Conservation (phyloP, 2,888 invertebrate species). For the Leptogaster cylindrica region DNA sequence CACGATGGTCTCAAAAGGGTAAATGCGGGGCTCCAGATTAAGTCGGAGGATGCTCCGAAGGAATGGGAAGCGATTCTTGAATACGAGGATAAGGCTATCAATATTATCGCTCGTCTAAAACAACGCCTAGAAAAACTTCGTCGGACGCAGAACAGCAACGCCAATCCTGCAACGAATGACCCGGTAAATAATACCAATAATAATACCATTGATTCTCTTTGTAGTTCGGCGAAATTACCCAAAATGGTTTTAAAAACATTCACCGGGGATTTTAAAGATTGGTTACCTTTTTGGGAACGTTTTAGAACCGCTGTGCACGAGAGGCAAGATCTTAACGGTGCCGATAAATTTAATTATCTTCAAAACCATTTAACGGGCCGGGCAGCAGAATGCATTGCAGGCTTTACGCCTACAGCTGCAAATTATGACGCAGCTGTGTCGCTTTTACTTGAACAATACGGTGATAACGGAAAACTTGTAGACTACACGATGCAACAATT, state of each 20-base stretch:
- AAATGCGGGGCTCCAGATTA: neutral
- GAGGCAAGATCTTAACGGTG: neutral
- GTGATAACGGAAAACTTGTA: neutral
- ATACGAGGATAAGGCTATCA: neutral
- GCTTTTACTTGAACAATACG: neutral
- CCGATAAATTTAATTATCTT: neutral
- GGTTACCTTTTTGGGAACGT: neutral
- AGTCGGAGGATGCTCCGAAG: neutral
- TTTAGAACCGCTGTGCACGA: neutral
- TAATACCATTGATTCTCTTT: too few species aligned
- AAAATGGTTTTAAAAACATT: neutral
- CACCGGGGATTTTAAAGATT: neutral
- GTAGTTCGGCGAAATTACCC: neutral
- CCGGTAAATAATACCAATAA: neutral
- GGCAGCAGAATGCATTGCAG: neutral
- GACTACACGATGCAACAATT: constrained; percentile 6
- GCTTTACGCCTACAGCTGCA: neutral
- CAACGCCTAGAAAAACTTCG: neutral
- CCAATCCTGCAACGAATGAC: neutral
- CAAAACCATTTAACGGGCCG: neutral
- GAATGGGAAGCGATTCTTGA: neutral
- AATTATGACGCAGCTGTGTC: neutral
- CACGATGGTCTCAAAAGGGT: neutral
- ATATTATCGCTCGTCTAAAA: neutral
- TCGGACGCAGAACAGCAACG: neutral